Evolutionary conservation across 2,888 invertebrate genomes (phyloP), one percentile per base, ranked within the genome.

Genomic region (Halictus ligatus): DNA sequence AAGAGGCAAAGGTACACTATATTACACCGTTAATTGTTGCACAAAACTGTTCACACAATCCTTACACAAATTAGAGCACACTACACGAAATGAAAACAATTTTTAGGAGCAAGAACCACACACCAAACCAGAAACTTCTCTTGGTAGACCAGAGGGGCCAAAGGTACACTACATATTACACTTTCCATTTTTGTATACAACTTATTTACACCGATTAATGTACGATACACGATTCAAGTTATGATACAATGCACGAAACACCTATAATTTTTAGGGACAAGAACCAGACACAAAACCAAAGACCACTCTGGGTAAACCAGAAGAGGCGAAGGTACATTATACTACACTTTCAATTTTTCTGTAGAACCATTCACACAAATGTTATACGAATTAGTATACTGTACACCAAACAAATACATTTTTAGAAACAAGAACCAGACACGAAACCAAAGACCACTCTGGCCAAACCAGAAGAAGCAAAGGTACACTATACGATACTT

Each of bases 1-100:
- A 82, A 8, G 90, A 90, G 77, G 84, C 91, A 50, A 92, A 92
- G 92, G 92, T 92, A 92, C 83, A 89, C 60, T n/a, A 73, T 74
- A 35, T 81, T 46, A 83, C 74, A 76, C 43, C 54, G 12, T 25
- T 18, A 35, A 29, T 13, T 35, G 5, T 67, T 35, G 6, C 1
- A 25, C 25, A 13, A 25, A 64, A 60, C n/a, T 4, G 64, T 25
- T 7, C 48, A 75, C 12, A 29, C n/a, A 12, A 21, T 18, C 15
- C 2, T 15, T 69, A 69, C 21, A 69, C 40, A 1, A 35, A 21
- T 69, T 46, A 35, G 18, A 3, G 6, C 10, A 67, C 35, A 15
- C 0, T 35, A 35, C 29, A 67, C 18, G 18, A 29, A 8, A 67
- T 54, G 2, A 15, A 35, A 13, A 67, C 35, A 12, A 50, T 25